Conservation (phyloP, 2,888 invertebrate species). For the Zygaena filipendulae region DNA sequence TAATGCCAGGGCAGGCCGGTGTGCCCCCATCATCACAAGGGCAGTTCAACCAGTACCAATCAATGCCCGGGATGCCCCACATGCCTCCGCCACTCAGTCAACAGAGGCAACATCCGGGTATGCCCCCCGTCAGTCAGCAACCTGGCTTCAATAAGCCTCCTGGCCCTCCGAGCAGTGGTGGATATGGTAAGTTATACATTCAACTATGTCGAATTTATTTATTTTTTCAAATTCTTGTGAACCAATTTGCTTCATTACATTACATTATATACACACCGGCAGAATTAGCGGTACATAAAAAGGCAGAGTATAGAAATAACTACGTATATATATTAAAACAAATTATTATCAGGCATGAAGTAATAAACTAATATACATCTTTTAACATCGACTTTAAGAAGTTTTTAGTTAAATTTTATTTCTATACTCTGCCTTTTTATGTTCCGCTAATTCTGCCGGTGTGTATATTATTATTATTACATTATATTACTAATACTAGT, state of each 20-base stretch:
- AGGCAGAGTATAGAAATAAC: no score
- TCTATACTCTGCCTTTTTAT: no score
- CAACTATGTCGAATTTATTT: neutral
- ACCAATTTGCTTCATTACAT: neutral
- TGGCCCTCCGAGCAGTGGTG: slow-evolving; percentile 18
- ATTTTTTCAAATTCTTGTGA: neutral
- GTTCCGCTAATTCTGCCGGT: no score
- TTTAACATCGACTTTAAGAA: no score
- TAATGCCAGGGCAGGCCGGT: slow-evolving; percentile 15
- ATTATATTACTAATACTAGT: no score
- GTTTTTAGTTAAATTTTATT: no score
- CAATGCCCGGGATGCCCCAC: slow-evolving; percentile 40
- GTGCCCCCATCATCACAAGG: slow-evolving; percentile 10
- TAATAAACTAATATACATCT: no score
- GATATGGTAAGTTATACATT: slow-evolving; percentile 35
- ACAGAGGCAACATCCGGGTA: slow-evolving; percentile 13
- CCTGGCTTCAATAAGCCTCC: slow-evolving; percentile 15
- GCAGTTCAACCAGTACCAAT: slow-evolving; percentile 21
- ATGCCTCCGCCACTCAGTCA: slow-evolving; percentile 32
- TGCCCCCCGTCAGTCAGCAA: slow-evolving; percentile 8
- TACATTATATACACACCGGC: no score
- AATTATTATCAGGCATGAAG: no score
- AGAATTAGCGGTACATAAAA: no score
- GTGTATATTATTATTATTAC: no score
- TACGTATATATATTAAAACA: no score